Evolutionary conservation across 2,113 vertebrate species (phyloP).

Genomic region (Euleptes europaea): DNA sequence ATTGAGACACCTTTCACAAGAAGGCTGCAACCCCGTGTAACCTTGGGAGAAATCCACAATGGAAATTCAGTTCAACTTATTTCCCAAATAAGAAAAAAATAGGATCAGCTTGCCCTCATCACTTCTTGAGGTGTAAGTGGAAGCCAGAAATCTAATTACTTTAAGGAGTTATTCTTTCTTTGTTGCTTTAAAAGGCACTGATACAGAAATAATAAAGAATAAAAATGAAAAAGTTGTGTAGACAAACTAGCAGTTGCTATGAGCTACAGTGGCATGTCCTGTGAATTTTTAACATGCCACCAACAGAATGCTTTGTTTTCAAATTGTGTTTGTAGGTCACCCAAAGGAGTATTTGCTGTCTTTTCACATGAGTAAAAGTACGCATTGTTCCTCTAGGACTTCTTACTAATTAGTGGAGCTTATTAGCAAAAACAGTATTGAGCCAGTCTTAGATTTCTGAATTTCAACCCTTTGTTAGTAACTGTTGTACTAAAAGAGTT

Average conservation of each 20-base stretch:
- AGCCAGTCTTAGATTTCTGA: not conserved
- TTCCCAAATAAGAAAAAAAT: not conserved
- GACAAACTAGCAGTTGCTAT: not conserved
- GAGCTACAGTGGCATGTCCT: not conserved
- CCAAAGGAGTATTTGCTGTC: not conserved
- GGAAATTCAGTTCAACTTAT: not conserved
- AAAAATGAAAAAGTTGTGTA: not conserved
- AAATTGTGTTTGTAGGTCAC: not conserved
- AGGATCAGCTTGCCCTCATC: not conserved
- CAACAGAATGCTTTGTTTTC: not conserved
- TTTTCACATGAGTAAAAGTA: not conserved
- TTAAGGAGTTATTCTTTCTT: not conserved
- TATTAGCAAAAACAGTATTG: not conserved
- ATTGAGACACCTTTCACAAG: not conserved
- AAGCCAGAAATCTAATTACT: not conserved
- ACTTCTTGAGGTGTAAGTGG: not conserved
- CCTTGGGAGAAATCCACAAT: not conserved
- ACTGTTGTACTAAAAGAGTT: not conserved
- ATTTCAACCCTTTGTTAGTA: not conserved
- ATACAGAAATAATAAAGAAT: not conserved
- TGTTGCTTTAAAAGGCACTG: not conserved
- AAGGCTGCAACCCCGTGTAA: not conserved
- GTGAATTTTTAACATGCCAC: not conserved
- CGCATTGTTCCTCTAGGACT: not conserved
- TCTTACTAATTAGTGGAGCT: conserved; percentile 13